A percentile compares a stretch with the other conserved stretches of the same genome.
Evolutionary conservation across 1,140 invertebrate species (phyloP).

Genomic region (Caenorhabditis remanei): DNA sequence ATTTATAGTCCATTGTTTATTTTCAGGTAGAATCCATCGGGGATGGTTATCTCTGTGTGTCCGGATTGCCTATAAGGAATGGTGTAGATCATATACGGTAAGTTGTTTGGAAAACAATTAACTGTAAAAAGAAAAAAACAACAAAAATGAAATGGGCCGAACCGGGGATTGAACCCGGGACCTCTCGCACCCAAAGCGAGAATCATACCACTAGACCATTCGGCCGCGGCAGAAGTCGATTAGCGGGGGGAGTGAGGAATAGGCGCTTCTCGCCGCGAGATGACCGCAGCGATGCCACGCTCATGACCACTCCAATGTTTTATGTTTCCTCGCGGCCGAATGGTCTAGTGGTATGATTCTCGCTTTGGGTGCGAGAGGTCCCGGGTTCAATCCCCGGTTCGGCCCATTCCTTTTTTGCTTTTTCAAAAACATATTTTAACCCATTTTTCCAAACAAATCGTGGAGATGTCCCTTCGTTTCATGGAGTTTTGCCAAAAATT

Average conservation of each 20-base stretch:
- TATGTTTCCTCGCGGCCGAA: background rate
- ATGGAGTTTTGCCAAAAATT: constrained; percentile 84
- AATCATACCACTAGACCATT: constrained; percentile 77
- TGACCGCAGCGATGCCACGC: background rate
- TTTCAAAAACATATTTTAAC: background rate
- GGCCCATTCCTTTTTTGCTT: constrained; percentile 65
- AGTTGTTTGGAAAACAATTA: background rate
- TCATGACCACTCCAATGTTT: background rate
- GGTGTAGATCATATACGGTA: constrained; percentile 80
- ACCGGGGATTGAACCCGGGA: constrained; percentile 75
- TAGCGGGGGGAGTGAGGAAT: background rate
- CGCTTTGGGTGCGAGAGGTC: constrained; percentile 77
- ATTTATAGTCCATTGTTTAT: no score
- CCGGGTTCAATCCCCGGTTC: constrained; percentile 74
- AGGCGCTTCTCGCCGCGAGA: no score
- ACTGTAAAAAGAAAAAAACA: constrained; percentile 19
- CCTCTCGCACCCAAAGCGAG: constrained; percentile 77
- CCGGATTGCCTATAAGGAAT: constrained; percentile 81
- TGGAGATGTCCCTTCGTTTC: constrained; percentile 72
- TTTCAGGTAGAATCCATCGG: constrained; percentile 66
- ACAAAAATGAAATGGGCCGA: constrained; percentile 10
- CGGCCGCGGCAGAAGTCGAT: background rate
- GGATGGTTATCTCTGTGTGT: constrained; percentile 85
- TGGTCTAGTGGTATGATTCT: constrained; percentile 74
- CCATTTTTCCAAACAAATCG: constrained; percentile 81